Evolutionary conservation across 1,140 invertebrate species (phyloP), one percentile per base, ranked within the genome.

Genomic region (Zaprionus taronus): DNA sequence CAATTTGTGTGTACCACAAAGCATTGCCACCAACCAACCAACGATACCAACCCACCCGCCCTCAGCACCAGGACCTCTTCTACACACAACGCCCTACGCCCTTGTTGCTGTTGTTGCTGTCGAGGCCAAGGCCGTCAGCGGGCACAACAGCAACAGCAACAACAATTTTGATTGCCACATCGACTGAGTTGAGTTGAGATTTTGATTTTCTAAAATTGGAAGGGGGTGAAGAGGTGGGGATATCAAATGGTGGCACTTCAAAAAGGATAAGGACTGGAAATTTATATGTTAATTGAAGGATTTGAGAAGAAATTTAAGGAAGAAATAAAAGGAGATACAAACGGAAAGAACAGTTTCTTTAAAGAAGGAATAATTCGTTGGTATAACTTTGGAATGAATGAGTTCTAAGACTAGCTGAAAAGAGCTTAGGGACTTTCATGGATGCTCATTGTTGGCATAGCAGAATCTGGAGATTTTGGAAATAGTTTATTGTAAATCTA

Each of bases 1-100:
- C 75, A 68, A 80, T 80, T 81, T 82, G 58, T 66, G 64, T 63
- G 76, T 9, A 89, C 83, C 81, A 65, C 81, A 89, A 74, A 80
- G 60, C 69, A 68, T 63, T 41, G 64, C 64, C 41, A 55, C 49
- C 65, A 51, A 51, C 47, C 47, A 51, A 51, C 47, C 47, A 14
- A 49, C 20, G 17, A 11, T 49, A 11, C 41, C n/a, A 2, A 17
- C 41, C 41, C 20, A 11, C 41, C 24, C 20, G 6, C 47, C 41
- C 24, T 11, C 41, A 41, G 4, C 57, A 60, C 63, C 51, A 20
- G 9, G 12, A 4, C 4, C 15, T 11, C 22, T 14, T 9, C 9
- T 9, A 20, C 5, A 4, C 36, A 17, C 14, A n/a, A 4, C 17
- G 11, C 14, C 17, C 58, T 20, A 0, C 15, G 15, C 14, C 38